Percentiles rank a stretch among this genome's conserved stretches.
Evolutionary conservation across 2,888 invertebrate genomes (phyloP).

Genomic region (Julus scanicus): DNA sequence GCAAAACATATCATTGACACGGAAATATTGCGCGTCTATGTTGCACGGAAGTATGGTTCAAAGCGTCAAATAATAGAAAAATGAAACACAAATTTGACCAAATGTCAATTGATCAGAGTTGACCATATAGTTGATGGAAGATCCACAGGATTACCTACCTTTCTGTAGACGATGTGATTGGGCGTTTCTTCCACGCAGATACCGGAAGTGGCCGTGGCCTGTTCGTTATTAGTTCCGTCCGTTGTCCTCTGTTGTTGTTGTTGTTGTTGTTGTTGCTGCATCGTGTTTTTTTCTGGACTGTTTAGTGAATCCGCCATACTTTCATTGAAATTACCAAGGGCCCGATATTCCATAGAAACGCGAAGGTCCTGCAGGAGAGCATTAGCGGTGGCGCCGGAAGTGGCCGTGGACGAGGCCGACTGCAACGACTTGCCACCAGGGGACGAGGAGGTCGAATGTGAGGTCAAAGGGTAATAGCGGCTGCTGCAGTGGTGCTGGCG

Average conservation of each 20-base stretch:
- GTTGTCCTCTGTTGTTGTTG: slow-evolving; percentile 45
- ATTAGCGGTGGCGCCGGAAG: slow-evolving; percentile 38
- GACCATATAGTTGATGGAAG: background rate
- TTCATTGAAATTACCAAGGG: slow-evolving; percentile 54
- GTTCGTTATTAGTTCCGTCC: slow-evolving; percentile 54
- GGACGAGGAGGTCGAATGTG: slow-evolving; percentile 14
- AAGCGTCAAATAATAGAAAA: too few species aligned
- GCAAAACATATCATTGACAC: too few species aligned
- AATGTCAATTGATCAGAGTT: too few species aligned
- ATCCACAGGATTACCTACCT: slow-evolving; percentile 68
- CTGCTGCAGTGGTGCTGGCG: slow-evolving; percentile 36
- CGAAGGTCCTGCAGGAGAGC: slow-evolving; percentile 15
- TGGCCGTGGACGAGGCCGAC: slow-evolving; percentile 7
- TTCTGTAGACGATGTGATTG: slow-evolving; percentile 88
- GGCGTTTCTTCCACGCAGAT: slow-evolving; percentile 73
- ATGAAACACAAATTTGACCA: too few species aligned
- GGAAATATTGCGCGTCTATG: too few species aligned
- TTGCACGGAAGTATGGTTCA: too few species aligned
- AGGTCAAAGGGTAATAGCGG: slow-evolving; percentile 40
- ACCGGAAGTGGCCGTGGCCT: slow-evolving; percentile 55
- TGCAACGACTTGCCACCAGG: slow-evolving; percentile 12
- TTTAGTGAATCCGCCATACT: slow-evolving; percentile 51
- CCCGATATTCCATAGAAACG: slow-evolving; percentile 58
- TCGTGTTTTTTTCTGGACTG: slow-evolving; percentile 56
- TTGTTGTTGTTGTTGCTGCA: slow-evolving; percentile 52